phyloP scores from a whole-genome alignment of 2,113 vertebrate species.

The Nothoprocta pentlandii region DNA sequence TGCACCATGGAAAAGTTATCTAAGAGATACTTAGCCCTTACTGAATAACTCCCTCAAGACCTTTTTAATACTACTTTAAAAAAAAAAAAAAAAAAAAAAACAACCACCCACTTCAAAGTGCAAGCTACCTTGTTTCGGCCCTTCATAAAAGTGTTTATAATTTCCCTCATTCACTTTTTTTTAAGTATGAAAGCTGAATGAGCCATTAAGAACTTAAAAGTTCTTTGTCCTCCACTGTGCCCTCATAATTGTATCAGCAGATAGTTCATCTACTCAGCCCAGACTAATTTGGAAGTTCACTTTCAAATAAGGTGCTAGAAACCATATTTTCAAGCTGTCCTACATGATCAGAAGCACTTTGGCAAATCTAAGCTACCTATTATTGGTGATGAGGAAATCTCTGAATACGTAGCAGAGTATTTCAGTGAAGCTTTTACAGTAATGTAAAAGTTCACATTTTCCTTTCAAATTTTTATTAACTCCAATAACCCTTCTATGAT shows the following conservation, averaged over 20 bases:
- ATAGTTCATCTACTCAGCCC: background rate
- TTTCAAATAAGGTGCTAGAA: slow-evolving; percentile 16
- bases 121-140: slow-evolving; percentile 59
- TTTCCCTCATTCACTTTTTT: slow-evolving; percentile 57
- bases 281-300: slow-evolving; percentile 1
- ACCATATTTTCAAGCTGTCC: background rate
- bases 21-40: background rate
- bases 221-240: background rate
- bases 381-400: background rate
- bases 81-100: background rate
- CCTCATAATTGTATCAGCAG: background rate
- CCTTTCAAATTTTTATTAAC: slow-evolving; percentile 29
- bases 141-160: slow-evolving; percentile 40
- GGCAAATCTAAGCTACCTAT: slow-evolving; percentile 17
- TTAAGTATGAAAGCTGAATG: slow-evolving; percentile 54
- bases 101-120: slow-evolving; percentile 34
- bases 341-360: slow-evolving; percentile 3
- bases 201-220: background rate
- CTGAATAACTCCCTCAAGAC: slow-evolving; percentile 15
- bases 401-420: slow-evolving; percentile 1
- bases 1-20: background rate
- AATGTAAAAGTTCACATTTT: slow-evolving; percentile 11
- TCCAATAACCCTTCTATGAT: slow-evolving; percentile 51
- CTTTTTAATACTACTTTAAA: slow-evolving; percentile 32
- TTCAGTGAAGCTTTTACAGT: background rate